Conservation (phyloP, 2,113 vertebrate species). For the Raja brachyura region DNA sequence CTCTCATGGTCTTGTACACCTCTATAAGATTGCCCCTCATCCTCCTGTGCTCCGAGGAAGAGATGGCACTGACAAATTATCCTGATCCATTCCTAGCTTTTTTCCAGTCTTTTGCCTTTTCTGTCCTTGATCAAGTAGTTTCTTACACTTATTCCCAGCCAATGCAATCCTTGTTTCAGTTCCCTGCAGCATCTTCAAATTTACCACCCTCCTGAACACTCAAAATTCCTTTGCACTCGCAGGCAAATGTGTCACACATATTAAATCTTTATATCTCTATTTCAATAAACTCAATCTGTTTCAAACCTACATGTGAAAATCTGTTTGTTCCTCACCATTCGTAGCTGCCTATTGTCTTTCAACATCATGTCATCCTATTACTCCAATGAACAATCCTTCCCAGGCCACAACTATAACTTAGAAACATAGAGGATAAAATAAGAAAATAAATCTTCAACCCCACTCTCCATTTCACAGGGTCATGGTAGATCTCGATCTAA, state of each 20-base stretch:
- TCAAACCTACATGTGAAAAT: neutral
- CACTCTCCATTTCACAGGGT: no score
- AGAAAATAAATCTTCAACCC: no score
- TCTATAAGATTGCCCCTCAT: no score
- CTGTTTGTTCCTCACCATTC: neutral
- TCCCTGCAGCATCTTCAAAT: neutral
- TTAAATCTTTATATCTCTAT: neutral
- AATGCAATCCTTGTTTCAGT: neutral
- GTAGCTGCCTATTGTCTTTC: neutral
- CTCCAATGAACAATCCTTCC: neutral
- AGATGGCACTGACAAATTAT: no score
- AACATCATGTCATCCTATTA: neutral
- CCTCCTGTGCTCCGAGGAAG: no score
- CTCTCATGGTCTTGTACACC: no score
- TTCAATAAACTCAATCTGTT: neutral
- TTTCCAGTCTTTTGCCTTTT: neutral
- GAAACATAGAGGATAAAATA: no score
- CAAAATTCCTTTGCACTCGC: no score
- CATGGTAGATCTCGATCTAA: no score
- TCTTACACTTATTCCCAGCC: neutral
- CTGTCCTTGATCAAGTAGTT: neutral
- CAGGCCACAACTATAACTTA: neutral
- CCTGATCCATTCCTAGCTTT: neutral
- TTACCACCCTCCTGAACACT: neutral
- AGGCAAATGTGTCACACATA: neutral